Base-by-base conservation (phyloP, 2,888 invertebrate species). In the Hololepta plana region DNA sequence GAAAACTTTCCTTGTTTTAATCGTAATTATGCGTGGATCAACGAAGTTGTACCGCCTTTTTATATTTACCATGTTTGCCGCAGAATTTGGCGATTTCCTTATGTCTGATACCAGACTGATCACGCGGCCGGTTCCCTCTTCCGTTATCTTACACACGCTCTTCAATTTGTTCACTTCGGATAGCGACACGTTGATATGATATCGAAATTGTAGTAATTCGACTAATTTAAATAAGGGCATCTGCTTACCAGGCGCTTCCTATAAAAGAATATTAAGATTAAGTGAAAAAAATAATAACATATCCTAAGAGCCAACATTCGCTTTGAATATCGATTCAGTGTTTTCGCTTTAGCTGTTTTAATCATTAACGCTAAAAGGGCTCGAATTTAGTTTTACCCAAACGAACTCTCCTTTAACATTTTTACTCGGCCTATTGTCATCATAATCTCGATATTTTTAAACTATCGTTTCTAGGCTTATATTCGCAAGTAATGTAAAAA, bases 141-240 rank as follows among this genome's bases (percentile, higher is more conserved):
- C 73, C n/a, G 60, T 62, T n/a, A 84, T 70, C 24, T 62, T 61
- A 39, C 81, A 76, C 0, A 80, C 70, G 42, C 87, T 85, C 37
- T 69, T 72, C 48, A 87, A 64, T 42, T 72, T 70, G 30, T 70
- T 68, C 23, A 79, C 57, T 35, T 77, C 77, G 0, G 73, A 71
- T 1, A 75, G 66, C 7, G 74, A 73, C 3, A 76, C 59, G 1
- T 76, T 72, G 34, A 74, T 72, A 49, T 80, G 72, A 45, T 73
- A 79, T 5, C 84, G 68, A 38, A 74, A 73, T 37, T 85, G 82
- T 47, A 79, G 79, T 32, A 84, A 64, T 46, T 87, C 81, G 24
- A 85, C 66, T 36, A 90, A 70, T 42, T 80, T 73, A 39, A 84
- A 72, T 1, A 88, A 57, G 0, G 85, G 84, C 38, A 88, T 59